Percentiles rank a stretch among this genome's conserved stretches.
Conservation (phyloP, 2,797 vertebrate genomes). For the Xerus rutilus region DNA sequence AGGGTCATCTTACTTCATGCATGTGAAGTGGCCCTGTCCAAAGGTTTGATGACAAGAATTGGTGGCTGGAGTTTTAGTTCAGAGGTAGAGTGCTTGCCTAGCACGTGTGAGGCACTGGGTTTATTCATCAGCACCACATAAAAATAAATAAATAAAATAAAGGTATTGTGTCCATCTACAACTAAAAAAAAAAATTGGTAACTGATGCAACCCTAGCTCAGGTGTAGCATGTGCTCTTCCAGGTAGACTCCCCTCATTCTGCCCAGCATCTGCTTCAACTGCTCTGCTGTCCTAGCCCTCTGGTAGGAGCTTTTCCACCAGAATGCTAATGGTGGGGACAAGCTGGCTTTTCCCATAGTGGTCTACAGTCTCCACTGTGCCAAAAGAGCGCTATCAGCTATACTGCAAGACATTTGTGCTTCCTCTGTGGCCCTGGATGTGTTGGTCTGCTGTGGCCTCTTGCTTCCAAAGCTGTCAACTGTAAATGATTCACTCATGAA, state of each 20-base stretch:
- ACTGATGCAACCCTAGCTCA: neutral
- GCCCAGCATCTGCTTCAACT: neutral
- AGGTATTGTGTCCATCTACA: too few species aligned
- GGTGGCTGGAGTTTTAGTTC: neutral
- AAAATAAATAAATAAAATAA: too few species aligned
- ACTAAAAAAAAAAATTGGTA: neutral
- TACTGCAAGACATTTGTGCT: conserved; percentile 27
- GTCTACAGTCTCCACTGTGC: neutral
- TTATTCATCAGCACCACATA: too few species aligned
- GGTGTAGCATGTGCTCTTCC: neutral
- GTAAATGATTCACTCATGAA: neutral
- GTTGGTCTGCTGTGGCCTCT: conserved; percentile 41
- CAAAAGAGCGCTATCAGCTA: neutral
- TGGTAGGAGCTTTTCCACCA: neutral
- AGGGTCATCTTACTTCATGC: neutral
- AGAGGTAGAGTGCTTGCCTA: too few species aligned
- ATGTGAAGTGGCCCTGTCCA: neutral
- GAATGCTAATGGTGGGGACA: neutral
- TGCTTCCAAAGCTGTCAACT: neutral
- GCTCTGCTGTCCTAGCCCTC: neutral
- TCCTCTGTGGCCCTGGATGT: conserved; percentile 45
- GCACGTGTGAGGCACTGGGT: too few species aligned
- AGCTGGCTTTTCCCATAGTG: neutral
- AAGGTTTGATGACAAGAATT: neutral
- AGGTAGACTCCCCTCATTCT: neutral